Conservation (phyloP, 2,113 vertebrate species). For the Dicaeum eximium region DNA sequence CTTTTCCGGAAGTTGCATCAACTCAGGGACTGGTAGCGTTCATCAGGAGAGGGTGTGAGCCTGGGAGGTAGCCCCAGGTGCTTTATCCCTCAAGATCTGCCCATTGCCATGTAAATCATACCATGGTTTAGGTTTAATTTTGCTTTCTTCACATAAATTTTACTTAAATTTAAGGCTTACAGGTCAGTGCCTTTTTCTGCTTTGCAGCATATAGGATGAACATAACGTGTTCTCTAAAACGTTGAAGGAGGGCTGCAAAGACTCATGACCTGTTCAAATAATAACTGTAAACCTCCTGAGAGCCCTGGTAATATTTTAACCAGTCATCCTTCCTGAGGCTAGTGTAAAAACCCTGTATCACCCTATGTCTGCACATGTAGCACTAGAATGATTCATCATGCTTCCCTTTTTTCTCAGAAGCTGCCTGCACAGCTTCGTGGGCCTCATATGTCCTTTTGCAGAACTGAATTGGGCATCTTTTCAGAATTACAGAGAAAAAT, state of each 20-base stretch:
- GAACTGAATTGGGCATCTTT: background rate
- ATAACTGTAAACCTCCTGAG: background rate
- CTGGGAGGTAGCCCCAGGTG: background rate
- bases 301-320: background rate
- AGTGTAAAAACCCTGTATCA: background rate
- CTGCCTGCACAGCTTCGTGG: background rate
- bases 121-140: background rate
- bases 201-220: background rate
- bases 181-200: background rate
- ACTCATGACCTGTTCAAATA: background rate
- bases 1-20: background rate
- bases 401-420: background rate
- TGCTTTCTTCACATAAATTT: background rate
- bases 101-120: background rate
- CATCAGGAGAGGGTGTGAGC: background rate
- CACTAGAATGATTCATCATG: background rate
- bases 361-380: background rate
- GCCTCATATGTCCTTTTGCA: background rate
- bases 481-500: constrained; percentile 32
- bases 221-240: background rate
- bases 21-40: background rate
- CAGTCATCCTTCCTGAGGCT: background rate
- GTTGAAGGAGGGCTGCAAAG: background rate
- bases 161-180: background rate
- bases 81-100: background rate